Base-by-base conservation (phyloP, 2,797 vertebrate species). In the Melanotaenia maccullochi region DNA sequence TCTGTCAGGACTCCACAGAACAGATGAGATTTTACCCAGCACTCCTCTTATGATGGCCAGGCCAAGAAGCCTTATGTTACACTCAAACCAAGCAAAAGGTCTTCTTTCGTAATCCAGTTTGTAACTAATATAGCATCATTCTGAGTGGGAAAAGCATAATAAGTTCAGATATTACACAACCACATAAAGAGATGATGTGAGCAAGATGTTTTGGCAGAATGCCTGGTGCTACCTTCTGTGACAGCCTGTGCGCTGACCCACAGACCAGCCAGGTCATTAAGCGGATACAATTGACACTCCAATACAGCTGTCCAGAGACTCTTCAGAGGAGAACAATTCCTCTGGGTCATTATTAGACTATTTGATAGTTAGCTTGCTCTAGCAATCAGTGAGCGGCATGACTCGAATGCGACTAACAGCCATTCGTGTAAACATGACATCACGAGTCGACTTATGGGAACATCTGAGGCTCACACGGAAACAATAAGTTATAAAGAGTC, bases 311-410 rank as follows among this genome's bases (percentile, higher is more conserved):
- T 77, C 70, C 18, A 77, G 71, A 86, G 75, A 71, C 73, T 71
- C 73, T 62, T 73, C 42, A 52, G 64, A 76, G 64, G 64, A 77
- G 74, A 58, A 63, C 0, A 63, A 76, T 74, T 85, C 81, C 82
- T 85, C 64, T 24, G 75, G 85, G 82, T 84, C 82, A 71, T 90
- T 78, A 87, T 84, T 83, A 87, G 78, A 69, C 73, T 58, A 86
- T 90, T 88, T 87, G 85, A 79, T 87, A 84, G 89, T 91, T 81
- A 76, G 63, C 76, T 73, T 32, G 69, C 79, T 83, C 58, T 63
- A 24, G 77, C 60, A 69, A 33, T 61, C 54, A 62, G 40, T 2
- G 38, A 61, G 71, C 71, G 22, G 65, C 61, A 49, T 71, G 73
- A 87, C 64, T 73, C 12, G 14, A 28, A 63, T 33, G 65, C 4